Evolutionary conservation across 1,140 invertebrate species (phyloP), one percentile per base, ranked within the genome.

Genomic region (Zaprionus africanus): DNA sequence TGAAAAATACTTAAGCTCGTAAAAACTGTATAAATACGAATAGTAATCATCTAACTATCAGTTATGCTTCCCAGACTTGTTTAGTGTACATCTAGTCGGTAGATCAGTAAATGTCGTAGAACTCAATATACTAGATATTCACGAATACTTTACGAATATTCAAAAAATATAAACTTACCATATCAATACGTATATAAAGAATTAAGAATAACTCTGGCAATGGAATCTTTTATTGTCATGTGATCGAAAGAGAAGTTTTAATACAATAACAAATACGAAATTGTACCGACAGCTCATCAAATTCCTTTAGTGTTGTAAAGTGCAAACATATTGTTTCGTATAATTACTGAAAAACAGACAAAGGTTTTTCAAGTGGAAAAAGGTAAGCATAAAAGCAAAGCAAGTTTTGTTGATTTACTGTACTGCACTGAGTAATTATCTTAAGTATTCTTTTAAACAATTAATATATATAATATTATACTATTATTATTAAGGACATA

Each of bases 1-100:
- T 92, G 91, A 92, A 77, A 38, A 62, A 62, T 62, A 66, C 15
- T 24, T 24, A 63, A 54, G 53, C 9, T 28, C 13, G 15, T 49
- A 60, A 57, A 17, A 59, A 19, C 41, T 61, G 17, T 15, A 61
- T n/a, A 31, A 19, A 24, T 31, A 57, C 5, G 0, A 36, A 41
- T 49, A 54, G n/a, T 43, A 60, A 38, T 43, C 36, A 46, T 34
- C 9, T 38, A 49, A n/a, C 28, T 60, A 53, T 43, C 24, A 41
- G 34, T 41, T 41, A 28, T 53, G 62, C 57, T 82, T 75, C 58
- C 17, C 57, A 6, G 28, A 41, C 12, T 58, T 38, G 4, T 54
- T 57, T 54, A 46, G 46, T 6, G 12, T 31, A 51, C n/a, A 62
- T 31, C 19, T 68, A 77, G 41, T 26, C 38, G 26, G 28, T 62